Percentiles rank a stretch among this genome's conserved stretches.
phyloP scores from a whole-genome alignment of 2,797 vertebrate genomes.

The Orestias chungarensis region DNA sequence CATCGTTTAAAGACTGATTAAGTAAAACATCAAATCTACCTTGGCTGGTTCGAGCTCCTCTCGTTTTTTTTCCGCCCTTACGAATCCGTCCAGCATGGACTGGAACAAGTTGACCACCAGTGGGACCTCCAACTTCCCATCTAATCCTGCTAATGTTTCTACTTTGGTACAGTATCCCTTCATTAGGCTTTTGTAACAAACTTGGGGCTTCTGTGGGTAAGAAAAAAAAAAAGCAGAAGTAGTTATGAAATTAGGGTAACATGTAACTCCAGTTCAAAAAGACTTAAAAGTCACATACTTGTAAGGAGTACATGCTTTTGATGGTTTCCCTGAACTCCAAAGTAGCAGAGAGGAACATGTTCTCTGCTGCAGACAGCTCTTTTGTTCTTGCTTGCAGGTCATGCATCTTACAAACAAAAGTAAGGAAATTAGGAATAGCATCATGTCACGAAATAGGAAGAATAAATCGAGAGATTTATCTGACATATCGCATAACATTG shows the following conservation, averaged over 20 bases:
- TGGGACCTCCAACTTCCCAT: slow-evolving; percentile 83
- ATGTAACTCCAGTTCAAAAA: background rate
- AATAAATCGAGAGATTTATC: background rate
- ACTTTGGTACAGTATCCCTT: slow-evolving; percentile 90
- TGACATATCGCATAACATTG: background rate
- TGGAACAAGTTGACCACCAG: slow-evolving; percentile 96
- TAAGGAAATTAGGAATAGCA: background rate
- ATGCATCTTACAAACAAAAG: slow-evolving; percentile 82
- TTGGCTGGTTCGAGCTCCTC: slow-evolving; percentile 76
- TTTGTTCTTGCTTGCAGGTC: slow-evolving; percentile 81
- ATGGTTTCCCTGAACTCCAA: slow-evolving; percentile 91
- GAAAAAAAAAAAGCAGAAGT: background rate
- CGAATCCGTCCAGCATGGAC: slow-evolving; percentile 93
- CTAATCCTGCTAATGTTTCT: slow-evolving; percentile 79
- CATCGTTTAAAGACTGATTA: background rate
- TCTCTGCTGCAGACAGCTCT: slow-evolving; percentile 87
- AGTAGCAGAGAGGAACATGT: slow-evolving; percentile 89
- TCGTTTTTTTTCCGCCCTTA: slow-evolving; percentile 84
- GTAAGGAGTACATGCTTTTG: slow-evolving; percentile 92
- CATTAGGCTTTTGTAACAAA: slow-evolving; percentile 92
- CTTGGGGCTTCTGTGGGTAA: slow-evolving; percentile 74
- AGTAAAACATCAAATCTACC: slow-evolving; percentile 53
- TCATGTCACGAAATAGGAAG: background rate
- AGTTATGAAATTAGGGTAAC: background rate
- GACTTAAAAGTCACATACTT: slow-evolving; percentile 79